Percentiles rank a stretch among this genome's conserved stretches.
phyloP scores from a whole-genome alignment of 2,888 invertebrate genomes.

The Himalopsyche kuldschensis region DNA sequence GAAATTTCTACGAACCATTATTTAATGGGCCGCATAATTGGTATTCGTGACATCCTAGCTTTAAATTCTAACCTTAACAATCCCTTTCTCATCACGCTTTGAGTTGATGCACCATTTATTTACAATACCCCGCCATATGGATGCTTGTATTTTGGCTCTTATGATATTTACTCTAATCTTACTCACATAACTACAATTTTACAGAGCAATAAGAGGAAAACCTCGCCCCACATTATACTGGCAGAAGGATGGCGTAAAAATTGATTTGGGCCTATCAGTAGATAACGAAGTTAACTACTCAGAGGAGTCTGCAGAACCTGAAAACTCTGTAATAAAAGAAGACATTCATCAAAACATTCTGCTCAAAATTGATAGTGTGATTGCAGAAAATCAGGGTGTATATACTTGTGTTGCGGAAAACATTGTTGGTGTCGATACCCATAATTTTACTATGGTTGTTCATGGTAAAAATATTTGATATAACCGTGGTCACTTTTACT shows the following conservation, averaged over 20 bases:
- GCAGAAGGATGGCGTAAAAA: slow-evolving; percentile 19
- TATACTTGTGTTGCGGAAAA: slow-evolving; percentile 52
- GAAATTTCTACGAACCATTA: no score
- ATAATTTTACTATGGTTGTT: slow-evolving; percentile 46
- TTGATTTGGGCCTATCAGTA: background rate
- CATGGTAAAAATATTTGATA: slow-evolving; percentile 47
- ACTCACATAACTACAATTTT: background rate
- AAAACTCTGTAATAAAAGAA: background rate
- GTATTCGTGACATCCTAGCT: no score
- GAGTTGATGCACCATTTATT: no score
- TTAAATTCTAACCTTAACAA: no score
- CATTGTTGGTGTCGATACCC: slow-evolving; percentile 47
- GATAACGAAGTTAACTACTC: background rate
- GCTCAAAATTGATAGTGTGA: slow-evolving; percentile 17
- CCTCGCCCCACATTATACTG: slow-evolving; percentile 26
- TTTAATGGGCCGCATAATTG: no score
- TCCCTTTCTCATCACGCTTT: no score
- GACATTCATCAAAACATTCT: background rate
- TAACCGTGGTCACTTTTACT: background rate
- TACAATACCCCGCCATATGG: no score
- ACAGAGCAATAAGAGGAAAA: slow-evolving; percentile 1
- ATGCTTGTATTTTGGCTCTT: no score
- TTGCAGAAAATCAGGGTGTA: slow-evolving; percentile 44
- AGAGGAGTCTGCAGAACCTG: background rate
- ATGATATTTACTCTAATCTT: no score